A percentile compares a stretch with the other conserved stretches of the same genome.
Evolutionary conservation across 2,113 vertebrate genomes (phyloP).

Genomic region (Columba livia): DNA sequence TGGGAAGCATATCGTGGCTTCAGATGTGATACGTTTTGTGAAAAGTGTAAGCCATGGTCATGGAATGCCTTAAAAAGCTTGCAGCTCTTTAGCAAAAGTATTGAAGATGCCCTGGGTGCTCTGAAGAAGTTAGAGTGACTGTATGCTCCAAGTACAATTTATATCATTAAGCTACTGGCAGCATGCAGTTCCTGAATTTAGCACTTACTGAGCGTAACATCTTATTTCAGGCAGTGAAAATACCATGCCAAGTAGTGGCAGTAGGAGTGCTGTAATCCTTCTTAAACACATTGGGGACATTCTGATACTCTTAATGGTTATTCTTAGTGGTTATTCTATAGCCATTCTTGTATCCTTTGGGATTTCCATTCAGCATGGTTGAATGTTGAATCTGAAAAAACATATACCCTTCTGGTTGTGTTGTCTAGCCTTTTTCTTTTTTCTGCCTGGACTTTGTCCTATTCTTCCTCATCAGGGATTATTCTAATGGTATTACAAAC

Average conservation of each 20-base stretch:
- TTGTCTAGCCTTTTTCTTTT: not conserved
- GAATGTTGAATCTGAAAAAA: not conserved
- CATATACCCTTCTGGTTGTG: not conserved
- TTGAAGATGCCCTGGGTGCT: not conserved
- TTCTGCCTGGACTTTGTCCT: not conserved
- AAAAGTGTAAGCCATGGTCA: not conserved
- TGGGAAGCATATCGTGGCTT: not conserved
- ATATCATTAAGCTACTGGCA: not conserved
- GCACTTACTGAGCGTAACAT: not conserved
- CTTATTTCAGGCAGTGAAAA: conserved; percentile 1
- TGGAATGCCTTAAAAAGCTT: conserved; percentile 23
- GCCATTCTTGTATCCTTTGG: not conserved
- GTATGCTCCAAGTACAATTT: not conserved
- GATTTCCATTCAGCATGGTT: not conserved
- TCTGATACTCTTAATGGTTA: conserved; percentile 4
- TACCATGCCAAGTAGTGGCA: conserved; percentile 8
- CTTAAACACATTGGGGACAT: not conserved
- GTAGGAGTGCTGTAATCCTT: conserved; percentile 21
- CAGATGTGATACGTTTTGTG: not conserved
- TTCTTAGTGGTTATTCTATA: conserved; percentile 14
- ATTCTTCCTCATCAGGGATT: not conserved
- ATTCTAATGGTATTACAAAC: not conserved
- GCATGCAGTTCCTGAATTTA: conserved; percentile 13
- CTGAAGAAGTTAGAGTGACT: not conserved
- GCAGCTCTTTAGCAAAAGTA: not conserved